Percentiles rank a stretch among this genome's conserved stretches.
Evolutionary conservation across 1,140 invertebrate species (phyloP).

Genomic region (Andrena cerasifolii): DNA sequence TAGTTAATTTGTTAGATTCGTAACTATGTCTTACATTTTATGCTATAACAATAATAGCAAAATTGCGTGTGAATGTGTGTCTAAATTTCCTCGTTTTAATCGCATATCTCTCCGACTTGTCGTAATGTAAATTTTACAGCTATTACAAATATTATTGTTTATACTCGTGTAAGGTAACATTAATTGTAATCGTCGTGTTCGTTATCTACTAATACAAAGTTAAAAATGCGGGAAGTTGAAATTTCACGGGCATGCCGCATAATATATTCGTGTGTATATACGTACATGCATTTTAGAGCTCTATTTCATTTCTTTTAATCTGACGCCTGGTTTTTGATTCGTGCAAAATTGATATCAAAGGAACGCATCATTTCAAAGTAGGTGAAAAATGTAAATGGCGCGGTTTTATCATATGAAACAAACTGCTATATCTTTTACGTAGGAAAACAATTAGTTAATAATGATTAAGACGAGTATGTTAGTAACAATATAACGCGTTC

Average conservation of each 20-base stretch:
- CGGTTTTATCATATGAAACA: no score
- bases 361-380: conserved; percentile 16
- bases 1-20: conserved; percentile 69
- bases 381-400: not conserved
- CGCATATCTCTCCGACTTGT: conserved; percentile 43
- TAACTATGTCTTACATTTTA: conserved; percentile 70
- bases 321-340: conserved; percentile 23
- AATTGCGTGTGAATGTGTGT: conserved; percentile 68
- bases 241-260: conserved; percentile 44
- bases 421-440: no score
- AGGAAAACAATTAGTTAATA: not conserved
- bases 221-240: conserved; percentile 75
- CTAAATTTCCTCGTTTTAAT: conserved; percentile 52
- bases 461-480: not conserved
- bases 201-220: conserved; percentile 73
- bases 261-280: conserved; percentile 50
- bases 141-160: conserved; percentile 76
- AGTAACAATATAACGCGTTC: conserved; percentile 20
- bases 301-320: conserved; percentile 9
- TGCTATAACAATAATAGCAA: conserved; percentile 76
- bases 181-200: conserved; percentile 58
- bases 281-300: conserved; percentile 39
- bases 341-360: conserved; percentile 35
- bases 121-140: conserved; percentile 70
- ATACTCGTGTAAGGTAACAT: conserved; percentile 67